Base-by-base conservation (phyloP, 2,797 vertebrate species). In the Telmatherina bonti region DNA sequence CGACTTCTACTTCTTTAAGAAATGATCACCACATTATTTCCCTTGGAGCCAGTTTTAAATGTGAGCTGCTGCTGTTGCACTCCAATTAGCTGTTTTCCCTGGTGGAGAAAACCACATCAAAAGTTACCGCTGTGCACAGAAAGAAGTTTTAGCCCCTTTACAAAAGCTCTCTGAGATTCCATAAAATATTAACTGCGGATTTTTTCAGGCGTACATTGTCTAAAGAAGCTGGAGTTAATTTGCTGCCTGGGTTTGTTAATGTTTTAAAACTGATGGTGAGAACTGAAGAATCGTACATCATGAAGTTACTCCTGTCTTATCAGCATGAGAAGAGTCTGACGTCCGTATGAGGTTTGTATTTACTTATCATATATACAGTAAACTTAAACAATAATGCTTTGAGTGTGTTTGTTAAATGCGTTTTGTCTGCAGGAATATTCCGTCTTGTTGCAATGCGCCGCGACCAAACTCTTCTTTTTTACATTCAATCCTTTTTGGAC, bases 101-200 rank as follows among this genome's bases (percentile, higher is more conserved):
- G 65, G 41, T 13, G 55, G 60, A 62, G 66, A 35, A 68, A 76
- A 61, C 24, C 45, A 77, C 74, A 82, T 82, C 31, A 67, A 70
- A 85, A 70, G 64, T 73, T 76, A 43, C 54, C 68, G 72, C 22
- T 60, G 76, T 51, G 78, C 70, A 76, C 20, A 8, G 36, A 59
- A 43, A 86, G 30, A 76, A 62, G 55, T 62, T 80, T 65, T 69
- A 69, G 68, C 73, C 69, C 13, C 22, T 76, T 86, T 79, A n/a
- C 54, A 60, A 79, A 74, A 76, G 27, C 45, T 45, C 65, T 69
- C 55, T 15, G 59, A 58, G 55, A 35, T 55, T 79, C 63, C 65
- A 79, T 81, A 51, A 89, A 87, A 84, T 87, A 84, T 89, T 78
- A 66, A 87, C 74, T 13, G 4, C 61, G 54, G 66, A 45, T 68